These are phyloP conservation scores for Diaprepes abbreviatus DNA, from an alignment of 2,888 invertebrate genomes.

Conservation along the genomic window DNA sequence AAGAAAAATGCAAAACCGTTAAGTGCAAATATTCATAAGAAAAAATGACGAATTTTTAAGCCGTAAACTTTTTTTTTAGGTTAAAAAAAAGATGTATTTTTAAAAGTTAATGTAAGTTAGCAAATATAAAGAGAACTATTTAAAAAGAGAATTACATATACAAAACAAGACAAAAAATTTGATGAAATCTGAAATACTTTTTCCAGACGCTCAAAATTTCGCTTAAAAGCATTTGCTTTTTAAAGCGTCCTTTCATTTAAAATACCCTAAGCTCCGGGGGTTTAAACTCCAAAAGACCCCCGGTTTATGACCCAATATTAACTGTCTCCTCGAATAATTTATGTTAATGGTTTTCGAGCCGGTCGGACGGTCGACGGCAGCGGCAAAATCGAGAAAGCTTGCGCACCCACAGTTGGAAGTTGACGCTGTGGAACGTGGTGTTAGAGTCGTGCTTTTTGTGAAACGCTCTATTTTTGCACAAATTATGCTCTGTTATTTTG, in stretches of 20 bases:
- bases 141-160: too few species aligned
- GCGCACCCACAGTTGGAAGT: constrained; percentile 51
- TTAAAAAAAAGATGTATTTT: too few species aligned
- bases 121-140: too few species aligned
- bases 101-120: too few species aligned
- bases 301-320: constrained; percentile 69
- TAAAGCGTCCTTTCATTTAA: constrained; percentile 17
- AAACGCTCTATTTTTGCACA: constrained; percentile 34
- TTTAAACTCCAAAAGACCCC: constrained; percentile 42
- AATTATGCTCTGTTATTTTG: constrained; percentile 9
- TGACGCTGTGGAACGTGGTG: constrained; percentile 64
- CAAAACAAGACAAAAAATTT: too few species aligned
- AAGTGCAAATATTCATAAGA: too few species aligned
- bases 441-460: constrained; percentile 44
- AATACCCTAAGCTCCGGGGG: constrained; percentile 35
- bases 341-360: constrained; percentile 67
- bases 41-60: too few species aligned
- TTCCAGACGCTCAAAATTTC: constrained; percentile 1
- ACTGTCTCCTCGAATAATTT: constrained; percentile 76
- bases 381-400: constrained; percentile 55
- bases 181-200: not conserved
- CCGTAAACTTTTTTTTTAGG: too few species aligned
- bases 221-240: constrained; percentile 17
- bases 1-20: too few species aligned
- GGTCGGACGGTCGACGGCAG: constrained; percentile 46